A percentile compares a stretch with the other conserved stretches of the same genome.
phyloP scores from a whole-genome alignment of 1,140 invertebrate genomes.

The Maniola jurtina region DNA sequence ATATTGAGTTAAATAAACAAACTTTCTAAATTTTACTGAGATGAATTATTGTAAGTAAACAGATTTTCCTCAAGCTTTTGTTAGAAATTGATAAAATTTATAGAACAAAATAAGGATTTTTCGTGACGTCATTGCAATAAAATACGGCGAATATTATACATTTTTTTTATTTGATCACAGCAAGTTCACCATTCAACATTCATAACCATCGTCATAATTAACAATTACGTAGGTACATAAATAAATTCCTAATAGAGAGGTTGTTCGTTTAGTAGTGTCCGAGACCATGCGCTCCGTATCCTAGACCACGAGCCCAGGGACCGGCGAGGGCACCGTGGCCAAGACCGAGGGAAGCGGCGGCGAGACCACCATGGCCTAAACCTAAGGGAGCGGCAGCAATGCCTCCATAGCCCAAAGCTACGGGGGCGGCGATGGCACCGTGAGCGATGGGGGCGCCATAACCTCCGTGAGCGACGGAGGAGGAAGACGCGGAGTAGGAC shows the following conservation, averaged over 20 bases:
- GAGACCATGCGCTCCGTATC: conserved; percentile 44
- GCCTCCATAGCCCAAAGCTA: conserved; percentile 40
- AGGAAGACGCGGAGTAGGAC: conserved; percentile 34
- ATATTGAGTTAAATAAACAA: no score
- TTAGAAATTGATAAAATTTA: no score
- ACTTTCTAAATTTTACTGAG: no score
- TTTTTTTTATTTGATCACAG: conserved; percentile 46
- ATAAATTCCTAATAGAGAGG: conserved; percentile 31
- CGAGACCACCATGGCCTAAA: conserved; percentile 35
- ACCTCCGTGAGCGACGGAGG: conserved; percentile 35
- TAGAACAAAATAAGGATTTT: neutral
- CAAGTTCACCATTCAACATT: conserved; percentile 39
- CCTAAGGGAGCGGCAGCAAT: conserved; percentile 37
- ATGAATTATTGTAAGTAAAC: no score
- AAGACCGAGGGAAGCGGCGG: conserved; percentile 32
- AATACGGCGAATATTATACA: conserved; percentile 16
- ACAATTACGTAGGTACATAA: conserved; percentile 38
- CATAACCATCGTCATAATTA: conserved; percentile 38
- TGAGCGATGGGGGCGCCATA: conserved; percentile 32
- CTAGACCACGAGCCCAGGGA: conserved; percentile 28
- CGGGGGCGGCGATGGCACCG: conserved; percentile 34
- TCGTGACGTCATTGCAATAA: neutral
- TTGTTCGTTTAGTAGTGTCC: conserved; percentile 44
- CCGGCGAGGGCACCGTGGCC: conserved; percentile 37
- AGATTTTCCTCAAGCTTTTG: no score